Evolutionary conservation across 1,140 invertebrate genomes (phyloP).

Genomic region (Macrobrachium rosenbergii): DNA sequence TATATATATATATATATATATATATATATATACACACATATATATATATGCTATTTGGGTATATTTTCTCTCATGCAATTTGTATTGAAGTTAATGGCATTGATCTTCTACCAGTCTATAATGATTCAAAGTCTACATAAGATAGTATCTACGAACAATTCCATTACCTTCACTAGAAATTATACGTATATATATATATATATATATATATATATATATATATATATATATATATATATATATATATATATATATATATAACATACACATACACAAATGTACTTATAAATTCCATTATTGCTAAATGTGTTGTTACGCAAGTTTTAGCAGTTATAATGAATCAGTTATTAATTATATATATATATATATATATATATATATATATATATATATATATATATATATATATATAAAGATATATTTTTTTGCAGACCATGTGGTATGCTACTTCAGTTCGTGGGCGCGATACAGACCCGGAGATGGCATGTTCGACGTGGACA

Average conservation of each 20-base stretch:
- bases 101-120: too few species aligned
- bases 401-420: conserved; percentile 14
- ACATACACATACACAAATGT: too few species aligned
- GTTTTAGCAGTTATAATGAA: too few species aligned
- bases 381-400: neutral
- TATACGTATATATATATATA: neutral
- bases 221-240: neutral
- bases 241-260: neutral
- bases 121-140: too few species aligned
- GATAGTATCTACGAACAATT: too few species aligned
- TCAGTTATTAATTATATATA: too few species aligned
- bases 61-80: neutral
- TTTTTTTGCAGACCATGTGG: conserved; percentile 68
- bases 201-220: neutral
- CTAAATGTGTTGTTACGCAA: neutral
- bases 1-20: conserved; percentile 11
- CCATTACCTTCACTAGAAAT: neutral
- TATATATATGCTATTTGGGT: neutral
- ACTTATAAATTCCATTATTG: neutral
- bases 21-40: conserved; percentile 24
- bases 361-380: conserved; percentile 12
- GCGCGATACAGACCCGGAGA: conserved; percentile 74
- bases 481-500: conserved; percentile 64
- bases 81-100: too few species aligned
- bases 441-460: conserved; percentile 80